Base-by-base conservation (phyloP, 2,888 invertebrate species). In the Cheilosia soror region DNA sequence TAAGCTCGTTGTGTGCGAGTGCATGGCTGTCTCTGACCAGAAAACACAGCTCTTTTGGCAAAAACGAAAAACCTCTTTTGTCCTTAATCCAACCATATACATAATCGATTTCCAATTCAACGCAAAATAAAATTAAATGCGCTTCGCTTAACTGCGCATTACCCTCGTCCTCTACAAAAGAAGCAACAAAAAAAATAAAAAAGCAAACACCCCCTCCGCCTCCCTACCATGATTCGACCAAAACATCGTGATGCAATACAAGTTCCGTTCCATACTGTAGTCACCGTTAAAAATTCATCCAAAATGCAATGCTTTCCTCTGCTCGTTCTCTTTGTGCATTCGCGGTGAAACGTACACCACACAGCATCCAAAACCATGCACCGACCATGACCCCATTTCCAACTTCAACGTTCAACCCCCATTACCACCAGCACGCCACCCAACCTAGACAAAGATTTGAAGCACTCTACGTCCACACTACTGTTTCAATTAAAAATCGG, bases 81-180 rank as follows among this genome's bases (percentile, higher is more conserved):
- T 57, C 72, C 83, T 78, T 73, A 73, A 78, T 69, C 62, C 63
- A 65, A 80, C 68, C 72, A 81, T 60, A 77, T 81, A 81, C 65
- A 77, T 81, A 85, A 81, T 85, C 85, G 81, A 81, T 85, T 75
- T 85, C 81, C 85, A 85, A 85, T 85, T 81, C 81, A 81, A 76
- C 60, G 65, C 81, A 85, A 76, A 51, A 85, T 76, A 85, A 85
- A 76, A 85, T 85, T 85, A 85, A 85, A 76, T 72, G 62, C 57
- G 76, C 84, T 72, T 85, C 81, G 81, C 80, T 85, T 80, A 85
- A 63, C 85, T 76, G 81, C 76, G 76, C 81, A 85, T 75, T 79
- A 63, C 53, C 62, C n/a, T 31, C 51, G 7, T 49, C 37, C 49
- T 6, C 9, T 27, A 20, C 27, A 27, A 29, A 40, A 63, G 4